Evolutionary conservation across 1,140 invertebrate species (phyloP).

Genomic region (Anthonomus grandis): DNA sequence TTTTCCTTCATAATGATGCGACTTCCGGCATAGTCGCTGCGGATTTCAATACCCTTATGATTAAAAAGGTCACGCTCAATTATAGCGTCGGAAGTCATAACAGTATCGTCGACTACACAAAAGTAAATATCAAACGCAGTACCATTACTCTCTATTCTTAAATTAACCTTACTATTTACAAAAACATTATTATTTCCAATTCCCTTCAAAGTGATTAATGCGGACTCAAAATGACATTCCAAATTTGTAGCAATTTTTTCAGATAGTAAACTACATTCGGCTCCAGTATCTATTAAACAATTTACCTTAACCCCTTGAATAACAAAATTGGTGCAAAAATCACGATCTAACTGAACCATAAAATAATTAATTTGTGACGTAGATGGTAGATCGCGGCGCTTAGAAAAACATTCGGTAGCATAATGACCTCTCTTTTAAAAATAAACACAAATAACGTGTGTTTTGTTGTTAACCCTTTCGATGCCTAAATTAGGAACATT

Average conservation of each 20-base stretch:
- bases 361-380: background rate
- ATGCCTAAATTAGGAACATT: background rate
- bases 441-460: background rate
- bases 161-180: background rate
- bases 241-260: background rate
- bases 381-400: too few relatives aligned
- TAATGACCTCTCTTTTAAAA: background rate
- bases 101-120: background rate
- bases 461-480: background rate
- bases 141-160: background rate
- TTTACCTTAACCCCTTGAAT: background rate
- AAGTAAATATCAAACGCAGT: too few relatives aligned
- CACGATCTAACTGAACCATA: background rate
- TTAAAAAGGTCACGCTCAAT: background rate
- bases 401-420: too few relatives aligned
- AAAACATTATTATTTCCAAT: too few relatives aligned
- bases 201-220: background rate
- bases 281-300: too few relatives aligned
- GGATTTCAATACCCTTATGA: background rate
- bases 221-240: background rate
- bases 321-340: background rate
- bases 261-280: too few relatives aligned
- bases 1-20: too few relatives aligned
- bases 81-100: background rate
- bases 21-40: background rate